Evolutionary conservation across 2,797 vertebrate genomes (phyloP), one percentile per base, ranked within the genome.

Genomic region (Ceryle rudis): DNA sequence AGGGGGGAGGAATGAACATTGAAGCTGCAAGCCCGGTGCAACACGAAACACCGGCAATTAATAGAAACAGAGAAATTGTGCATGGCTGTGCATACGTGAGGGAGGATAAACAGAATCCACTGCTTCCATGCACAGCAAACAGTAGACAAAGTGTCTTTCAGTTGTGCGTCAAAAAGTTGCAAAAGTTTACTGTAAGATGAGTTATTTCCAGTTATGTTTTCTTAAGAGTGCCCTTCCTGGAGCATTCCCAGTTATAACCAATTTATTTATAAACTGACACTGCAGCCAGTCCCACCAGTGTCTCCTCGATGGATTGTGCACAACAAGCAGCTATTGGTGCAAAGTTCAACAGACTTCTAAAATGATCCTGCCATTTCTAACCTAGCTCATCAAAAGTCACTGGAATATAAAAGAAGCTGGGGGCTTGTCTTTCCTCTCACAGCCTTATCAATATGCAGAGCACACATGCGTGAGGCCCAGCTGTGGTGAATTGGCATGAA

Each of bases 1-100:
- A 67, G 58, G 65, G 57, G 61, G 90, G 78, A 74, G 79, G 81
- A 89, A 92, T 64, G 79, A 92, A 82, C 72, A 89, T 65, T 22
- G 55, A 85, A 84, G 58, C 87, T 51, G 33, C 93, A 62, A 44
- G 95, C 10, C 46, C 67, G 96, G 85, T 6, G 66, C 54, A 67
- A 25, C 5, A 8, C 46, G 28, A 64, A 29, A 16, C 23, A 14
- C 73, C 19, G 47, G 77, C 90, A 94, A 91, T 95, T 96, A 91
- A 80, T 46, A 57, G 70, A 46, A 49, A 52, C 31, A 42, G 33
- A 66, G 35, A 41, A 79, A 88, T 22, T 17, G 25, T 3, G 22
- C 23, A 4, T 66, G 71, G 31, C 26, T 55, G 18, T n/a, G 18
- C 26, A 31, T 49, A 22, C 18, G 0, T 37, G 21, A 31, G 13